Percentiles rank a stretch among this genome's conserved stretches.
These are phyloP conservation scores for Drosophila greeni DNA, from an alignment of 2,888 invertebrate genomes.

Conservation along the genomic window DNA sequence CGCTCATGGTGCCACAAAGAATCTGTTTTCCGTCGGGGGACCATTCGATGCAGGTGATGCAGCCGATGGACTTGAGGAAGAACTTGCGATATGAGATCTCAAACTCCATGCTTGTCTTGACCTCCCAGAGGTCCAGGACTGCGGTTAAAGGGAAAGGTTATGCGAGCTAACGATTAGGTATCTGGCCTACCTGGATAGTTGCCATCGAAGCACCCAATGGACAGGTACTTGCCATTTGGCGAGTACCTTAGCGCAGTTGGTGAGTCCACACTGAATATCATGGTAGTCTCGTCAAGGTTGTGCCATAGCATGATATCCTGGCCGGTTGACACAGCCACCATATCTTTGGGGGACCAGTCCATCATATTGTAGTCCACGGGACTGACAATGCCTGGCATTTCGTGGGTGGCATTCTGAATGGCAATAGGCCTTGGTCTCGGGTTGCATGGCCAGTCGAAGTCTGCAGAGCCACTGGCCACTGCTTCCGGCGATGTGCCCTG, in stretches of 20 bases:
- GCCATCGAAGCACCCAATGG: conserved; percentile 69
- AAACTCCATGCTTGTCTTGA: conserved; percentile 59
- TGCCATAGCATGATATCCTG: conserved; percentile 76
- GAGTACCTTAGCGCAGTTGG: conserved; percentile 71
- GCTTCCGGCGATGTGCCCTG: not conserved
- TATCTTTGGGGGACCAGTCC: conserved; percentile 75
- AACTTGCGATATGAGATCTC: conserved; percentile 67
- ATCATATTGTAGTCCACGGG: conserved; percentile 70
- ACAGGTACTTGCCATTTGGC: conserved; percentile 72
- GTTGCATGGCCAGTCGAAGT: conserved; percentile 75
- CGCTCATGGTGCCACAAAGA: conserved; percentile 73
- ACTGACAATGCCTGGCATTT: conserved; percentile 62
- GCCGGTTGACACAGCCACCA: conserved; percentile 76
- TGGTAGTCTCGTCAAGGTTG: conserved; percentile 66
- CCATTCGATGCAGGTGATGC: conserved; percentile 75
- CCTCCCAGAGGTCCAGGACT: conserved; percentile 76
- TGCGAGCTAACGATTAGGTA: too few relatives aligned
- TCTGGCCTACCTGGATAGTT: conserved; percentile 60
- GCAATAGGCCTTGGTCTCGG: conserved; percentile 73
- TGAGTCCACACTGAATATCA: conserved; percentile 69
- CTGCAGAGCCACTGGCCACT: conserved; percentile 19
- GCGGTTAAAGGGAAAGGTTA: not conserved
- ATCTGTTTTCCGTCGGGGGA: conserved; percentile 60
- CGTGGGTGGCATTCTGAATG: conserved; percentile 74
- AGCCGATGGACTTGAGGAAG: conserved; percentile 49